phyloP scores from a whole-genome alignment of 2,113 vertebrate species.

The Piaya cayana region DNA sequence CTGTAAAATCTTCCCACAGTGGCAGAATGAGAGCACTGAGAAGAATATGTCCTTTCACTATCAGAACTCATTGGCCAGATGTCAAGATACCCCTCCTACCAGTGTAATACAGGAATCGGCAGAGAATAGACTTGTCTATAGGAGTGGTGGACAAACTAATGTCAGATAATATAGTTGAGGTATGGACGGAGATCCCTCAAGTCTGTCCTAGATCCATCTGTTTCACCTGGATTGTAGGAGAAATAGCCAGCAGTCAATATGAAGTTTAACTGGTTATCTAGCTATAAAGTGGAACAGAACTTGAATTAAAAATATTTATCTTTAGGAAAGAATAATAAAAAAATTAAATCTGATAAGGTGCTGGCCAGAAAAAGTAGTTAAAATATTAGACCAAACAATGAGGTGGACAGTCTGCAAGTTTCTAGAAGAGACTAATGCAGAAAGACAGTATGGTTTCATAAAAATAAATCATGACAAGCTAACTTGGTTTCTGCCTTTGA shows the following conservation, averaged over 20 bases:
- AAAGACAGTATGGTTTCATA: background rate
- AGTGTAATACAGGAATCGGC: background rate
- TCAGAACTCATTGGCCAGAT: background rate
- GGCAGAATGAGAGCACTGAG: background rate
- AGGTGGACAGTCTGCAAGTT: background rate
- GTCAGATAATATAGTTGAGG: background rate
- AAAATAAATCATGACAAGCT: constrained; percentile 52
- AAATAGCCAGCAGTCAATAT: background rate
- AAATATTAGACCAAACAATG: constrained; percentile 26
- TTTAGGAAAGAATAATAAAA: background rate
- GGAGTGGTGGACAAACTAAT: background rate
- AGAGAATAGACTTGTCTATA: background rate
- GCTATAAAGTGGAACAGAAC: background rate
- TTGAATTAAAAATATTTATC: background rate
- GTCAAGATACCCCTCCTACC: background rate
- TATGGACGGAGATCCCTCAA: background rate
- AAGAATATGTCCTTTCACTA: background rate
- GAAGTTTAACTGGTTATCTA: background rate
- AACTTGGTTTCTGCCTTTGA: constrained; percentile 57
- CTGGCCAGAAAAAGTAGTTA: background rate
- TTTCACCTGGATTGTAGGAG: background rate
- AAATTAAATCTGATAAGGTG: background rate
- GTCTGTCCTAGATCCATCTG: background rate
- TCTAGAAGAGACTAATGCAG: background rate
- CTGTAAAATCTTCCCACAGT: too few species aligned